Evolutionary conservation across 2,113 vertebrate genomes (phyloP), one percentile per base, ranked within the genome.

Genomic region (Protobothrops mucrosquamatus): DNA sequence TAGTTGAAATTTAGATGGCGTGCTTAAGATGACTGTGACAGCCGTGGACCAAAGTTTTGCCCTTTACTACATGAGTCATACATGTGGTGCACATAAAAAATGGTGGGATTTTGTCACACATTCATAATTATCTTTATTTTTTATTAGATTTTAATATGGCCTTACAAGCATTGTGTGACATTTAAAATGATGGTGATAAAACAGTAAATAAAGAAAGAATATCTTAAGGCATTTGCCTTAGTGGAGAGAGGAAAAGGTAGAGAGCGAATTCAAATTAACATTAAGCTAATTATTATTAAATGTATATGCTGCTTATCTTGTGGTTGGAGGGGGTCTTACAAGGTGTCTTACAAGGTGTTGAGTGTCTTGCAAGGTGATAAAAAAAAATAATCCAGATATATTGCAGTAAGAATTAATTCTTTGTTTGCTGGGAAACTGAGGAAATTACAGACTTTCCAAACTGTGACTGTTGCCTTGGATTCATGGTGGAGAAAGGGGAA

Each of bases 381-480:
- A 69, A 69, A 69, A 46, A 69, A 15, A 69, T n/a, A 69, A 69
- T 92, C 54, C 57, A 92, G 69, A 85, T 85, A 85, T 86, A 48
- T 94, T 93, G 91, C 29, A 18, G 92, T 29, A 3, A 64, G 94
- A 91, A 29, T 43, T 10, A 0, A 94, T 69, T 94, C 90, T 93
- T 81, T 57, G 52, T 88, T 52, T 54, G 89, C 29, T 92, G 92
- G 81, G 56, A 20, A 51, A 87, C 23, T 7, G 88, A 85, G 93
- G 43, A 87, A 94, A 87, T 69, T 57, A 0, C 88, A 6, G 94
- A 0, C 93, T 46, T 74, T 91, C 88, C 91, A 24, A 10, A 24
- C 51, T 2, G 86, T 95, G 94, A 95, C 96, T 96, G 96, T 93
- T 94, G 59, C 92, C 93, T 91, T 34, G 74, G 57, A 29, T 2